Conservation (phyloP, 2,113 vertebrate species). For the Origma solitaria region DNA sequence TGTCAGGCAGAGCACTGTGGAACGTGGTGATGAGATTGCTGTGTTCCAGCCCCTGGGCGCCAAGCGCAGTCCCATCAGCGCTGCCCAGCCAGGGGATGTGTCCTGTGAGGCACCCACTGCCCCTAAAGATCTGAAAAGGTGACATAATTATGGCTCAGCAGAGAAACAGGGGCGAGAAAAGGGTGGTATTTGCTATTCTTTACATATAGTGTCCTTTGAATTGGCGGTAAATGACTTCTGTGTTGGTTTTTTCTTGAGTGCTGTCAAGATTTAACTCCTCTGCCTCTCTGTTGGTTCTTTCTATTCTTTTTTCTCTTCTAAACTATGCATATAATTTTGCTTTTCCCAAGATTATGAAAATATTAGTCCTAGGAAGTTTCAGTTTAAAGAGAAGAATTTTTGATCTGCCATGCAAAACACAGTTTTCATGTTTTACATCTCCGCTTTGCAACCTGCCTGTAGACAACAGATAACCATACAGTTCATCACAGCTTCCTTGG, state of each 20-base stretch:
- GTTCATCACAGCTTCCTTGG: not conserved
- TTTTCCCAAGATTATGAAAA: not conserved
- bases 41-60: not conserved
- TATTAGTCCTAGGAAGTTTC: not conserved
- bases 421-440: not conserved
- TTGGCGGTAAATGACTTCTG: not conserved
- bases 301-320: not conserved
- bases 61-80: not conserved
- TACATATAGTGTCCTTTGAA: not conserved
- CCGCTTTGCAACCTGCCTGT: not conserved
- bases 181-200: not conserved
- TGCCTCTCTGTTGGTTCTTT: not conserved
- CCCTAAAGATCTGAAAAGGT: not conserved
- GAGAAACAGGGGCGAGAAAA: not conserved
- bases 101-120: not conserved
- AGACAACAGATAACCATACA: not conserved
- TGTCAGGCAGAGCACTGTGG: not conserved
- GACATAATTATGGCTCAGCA: not conserved
- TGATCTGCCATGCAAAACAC: not conserved
- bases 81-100: not conserved
- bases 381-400: not conserved
- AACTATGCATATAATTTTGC: not conserved
- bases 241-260: not conserved
- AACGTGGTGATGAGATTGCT: not conserved
- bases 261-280: not conserved